Evolutionary conservation across 2,888 invertebrate genomes (phyloP).

Genomic region (Epiblema foenella): DNA sequence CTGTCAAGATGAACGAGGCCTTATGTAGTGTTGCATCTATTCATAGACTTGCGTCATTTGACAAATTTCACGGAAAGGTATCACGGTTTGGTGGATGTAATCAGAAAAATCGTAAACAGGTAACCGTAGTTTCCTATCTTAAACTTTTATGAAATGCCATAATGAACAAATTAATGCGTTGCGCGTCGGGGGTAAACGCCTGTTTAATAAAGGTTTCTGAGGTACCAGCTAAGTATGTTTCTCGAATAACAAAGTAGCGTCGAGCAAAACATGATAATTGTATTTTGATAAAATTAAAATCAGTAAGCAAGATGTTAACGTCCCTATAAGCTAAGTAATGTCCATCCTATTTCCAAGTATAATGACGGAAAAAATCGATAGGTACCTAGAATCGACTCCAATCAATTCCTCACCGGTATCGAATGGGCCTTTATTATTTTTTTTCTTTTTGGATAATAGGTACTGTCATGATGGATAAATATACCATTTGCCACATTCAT

Average conservation of each 20-base stretch:
- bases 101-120: no score
- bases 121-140: no score
- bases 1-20: no score
- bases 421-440: slow-evolving; percentile 55
- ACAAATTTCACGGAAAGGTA: no score
- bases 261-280: slow-evolving; percentile 18
- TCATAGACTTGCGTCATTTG: no score
- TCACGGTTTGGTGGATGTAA: no score
- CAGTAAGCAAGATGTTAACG: slow-evolving; percentile 35
- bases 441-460: slow-evolving; percentile 65
- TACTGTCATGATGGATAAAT: slow-evolving; percentile 54
- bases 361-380: slow-evolving; percentile 62
- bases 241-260: not conserved
- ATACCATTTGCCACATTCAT: slow-evolving; percentile 33
- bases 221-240: not conserved
- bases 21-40: no score
- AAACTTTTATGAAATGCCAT: no score
- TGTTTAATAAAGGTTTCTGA: no score
- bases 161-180: no score
- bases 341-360: slow-evolving; percentile 60
- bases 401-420: slow-evolving; percentile 67
- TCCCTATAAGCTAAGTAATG: slow-evolving; percentile 41
- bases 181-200: no score
- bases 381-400: slow-evolving; percentile 63
- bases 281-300: slow-evolving; percentile 39